Percentiles rank a stretch among this genome's conserved stretches.
phyloP scores from a whole-genome alignment of 2,113 vertebrate species.

The Bothrops jararaca region DNA sequence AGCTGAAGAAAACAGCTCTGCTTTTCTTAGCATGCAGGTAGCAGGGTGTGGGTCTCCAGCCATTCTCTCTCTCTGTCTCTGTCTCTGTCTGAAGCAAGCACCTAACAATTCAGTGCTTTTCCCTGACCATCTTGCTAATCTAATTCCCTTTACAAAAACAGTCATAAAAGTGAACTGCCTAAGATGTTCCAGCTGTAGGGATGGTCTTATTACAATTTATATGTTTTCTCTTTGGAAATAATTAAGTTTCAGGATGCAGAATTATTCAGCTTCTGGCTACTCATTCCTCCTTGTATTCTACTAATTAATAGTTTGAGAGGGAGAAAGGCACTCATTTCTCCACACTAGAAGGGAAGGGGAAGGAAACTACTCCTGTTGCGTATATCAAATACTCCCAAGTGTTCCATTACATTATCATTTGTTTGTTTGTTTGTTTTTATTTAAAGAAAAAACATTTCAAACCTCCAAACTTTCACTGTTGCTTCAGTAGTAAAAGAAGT shows the following conservation, averaged over 20 bases:
- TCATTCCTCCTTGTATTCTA: conserved; percentile 61
- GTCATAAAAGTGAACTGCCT: conserved; percentile 29
- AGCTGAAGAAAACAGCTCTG: neutral
- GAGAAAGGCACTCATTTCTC: conserved; percentile 55
- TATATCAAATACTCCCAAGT: conserved; percentile 36
- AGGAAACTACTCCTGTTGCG: conserved; percentile 26
- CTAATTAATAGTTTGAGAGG: conserved; percentile 57
- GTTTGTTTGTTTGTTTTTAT: conserved; percentile 12
- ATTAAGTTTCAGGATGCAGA: conserved; percentile 59
- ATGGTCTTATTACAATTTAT: conserved; percentile 54
- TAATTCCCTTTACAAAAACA: conserved; percentile 34
- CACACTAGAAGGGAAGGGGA: conserved; percentile 35
- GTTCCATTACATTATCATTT: conserved; percentile 55
- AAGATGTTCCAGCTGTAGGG: neutral
- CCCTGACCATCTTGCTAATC: conserved; percentile 21
- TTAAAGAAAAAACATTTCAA: conserved; percentile 12
- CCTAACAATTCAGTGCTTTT: conserved; percentile 52
- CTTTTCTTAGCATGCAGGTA: neutral
- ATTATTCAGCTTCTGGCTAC: conserved; percentile 59
- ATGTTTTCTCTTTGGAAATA: conserved; percentile 63
- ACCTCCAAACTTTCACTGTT: conserved; percentile 40
- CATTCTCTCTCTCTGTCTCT: neutral
- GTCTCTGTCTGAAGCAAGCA: conserved; percentile 31
- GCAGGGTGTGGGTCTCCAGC: neutral
- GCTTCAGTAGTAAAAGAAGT: conserved; percentile 43